Evolutionary conservation across 1,140 invertebrate genomes (phyloP), one percentile per base, ranked within the genome.

Genomic region (Samia ricini): DNA sequence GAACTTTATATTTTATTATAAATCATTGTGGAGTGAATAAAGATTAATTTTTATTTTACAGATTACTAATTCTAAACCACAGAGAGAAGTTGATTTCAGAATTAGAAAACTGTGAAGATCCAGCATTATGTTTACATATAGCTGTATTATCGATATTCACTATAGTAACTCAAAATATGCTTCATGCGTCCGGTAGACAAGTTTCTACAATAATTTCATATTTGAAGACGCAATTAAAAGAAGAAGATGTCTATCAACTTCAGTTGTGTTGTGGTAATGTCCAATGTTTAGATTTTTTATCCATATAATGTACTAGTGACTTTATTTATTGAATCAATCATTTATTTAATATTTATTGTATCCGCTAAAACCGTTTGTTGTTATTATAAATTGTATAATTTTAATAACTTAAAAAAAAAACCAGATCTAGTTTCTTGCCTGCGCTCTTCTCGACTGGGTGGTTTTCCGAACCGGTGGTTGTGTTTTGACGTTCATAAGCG

Each of bases 141-240:
- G 93, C 94, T 1, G 93, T 93, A 5, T 92, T 98, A 50, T 91
- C 98, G 23, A 91, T 98, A 20, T 98, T 98, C 75, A 96, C 96
- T 20, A 92, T 93, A 8, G 91, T 94, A 0, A 97, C 95, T 12
- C 94, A 97, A 74, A 93, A 89, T 71, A 96, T 98, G 88, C 72
- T 99, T 15, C 96, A 99, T 81, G 96, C 96, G 10, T 98, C 97
- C 22, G 98, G 98, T 0, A 94, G 96, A 83, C 97, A 97, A 89
- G 96, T 99, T 3, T 95, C 97, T 0, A 91, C 93, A 20, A 93
- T 99, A 65, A 88, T 99, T 20, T 74, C 89, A 1, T 95, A 94
- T 83, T 91, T 99, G 12, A 93, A 95, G 65, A 88, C 91, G 21
- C 92, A 94, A 63, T 81, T 98, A 23, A 92, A 92, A 63, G 84